Base-by-base conservation (phyloP, 2,797 vertebrate species). In the Sebastes taczanowskii region DNA sequence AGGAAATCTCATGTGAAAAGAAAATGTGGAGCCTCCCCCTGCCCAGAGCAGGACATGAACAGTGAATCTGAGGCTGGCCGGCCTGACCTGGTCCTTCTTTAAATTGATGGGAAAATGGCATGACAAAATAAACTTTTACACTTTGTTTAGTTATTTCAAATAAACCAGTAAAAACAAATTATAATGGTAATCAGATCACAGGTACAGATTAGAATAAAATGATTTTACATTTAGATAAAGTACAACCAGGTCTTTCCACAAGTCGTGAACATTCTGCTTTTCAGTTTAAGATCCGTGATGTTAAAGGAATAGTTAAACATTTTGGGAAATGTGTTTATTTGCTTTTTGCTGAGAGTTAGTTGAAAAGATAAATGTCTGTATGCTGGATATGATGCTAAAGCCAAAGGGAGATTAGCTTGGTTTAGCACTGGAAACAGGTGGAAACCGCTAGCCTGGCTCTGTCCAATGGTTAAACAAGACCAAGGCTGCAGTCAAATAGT, bases 1-100 rank as follows among this genome's bases (percentile, higher is more conserved):
- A 82, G 79, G 63, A 85, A 92, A 85, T 87, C 69, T 87, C 71
- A 86, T 82, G 82, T 89, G 82, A 87, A 91, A 83, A 82, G 61
- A 74, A 82, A 82, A 77, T 64, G 74, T 29, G 35, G 71, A 73
- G 11, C 70, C 53, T 78, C 68, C 69, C 58, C 20, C 23, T 52
- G 27, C 60, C 59, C 67, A 63, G 42, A 74, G 14, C 46, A 63
- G 70, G 56, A 59, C 71, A 77, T 65, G 42, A 74, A 82, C 70
- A 60, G 29, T 79, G 52, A 80, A 69, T 74, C 68, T 82, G 56
- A 4, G 38, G 49, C 34, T 53, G 52, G 20, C 30, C 80, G 66
- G 42, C 70, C 53, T 69, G 30, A 82, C 35, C 35, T 52, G 64
- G 7, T 67, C 18, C 2, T 58, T 70, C 34, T 72, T 78, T 27